Evolutionary conservation across 2,113 vertebrate genomes (phyloP).

Genomic region (Anolis carolinensis): DNA sequence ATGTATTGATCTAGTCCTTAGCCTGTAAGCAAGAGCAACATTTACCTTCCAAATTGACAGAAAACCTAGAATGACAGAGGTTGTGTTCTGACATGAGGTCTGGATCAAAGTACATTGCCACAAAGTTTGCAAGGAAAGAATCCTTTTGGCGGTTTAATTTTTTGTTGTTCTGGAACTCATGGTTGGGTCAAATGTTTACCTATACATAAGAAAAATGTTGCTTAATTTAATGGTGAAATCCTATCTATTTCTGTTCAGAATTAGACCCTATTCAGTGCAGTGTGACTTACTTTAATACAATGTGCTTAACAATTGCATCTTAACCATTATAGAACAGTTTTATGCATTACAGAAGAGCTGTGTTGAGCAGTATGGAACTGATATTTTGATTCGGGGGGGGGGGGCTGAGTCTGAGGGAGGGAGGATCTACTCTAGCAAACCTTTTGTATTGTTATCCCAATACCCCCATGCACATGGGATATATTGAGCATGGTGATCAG

Average conservation of each 20-base stretch:
- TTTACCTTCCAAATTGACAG: conserved; percentile 56
- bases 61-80: conserved; percentile 49
- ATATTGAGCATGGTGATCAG: too few relatives aligned
- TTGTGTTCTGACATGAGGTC: conserved; percentile 66
- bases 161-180: neutral
- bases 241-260: neutral
- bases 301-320: neutral
- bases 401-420: too few relatives aligned
- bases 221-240: neutral
- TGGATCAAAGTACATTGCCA: conserved; percentile 61
- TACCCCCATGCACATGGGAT: too few relatives aligned
- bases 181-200: neutral
- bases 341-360: neutral
- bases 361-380: neutral
- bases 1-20: conserved; percentile 74
- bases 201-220: neutral
- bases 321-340: neutral
- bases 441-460: too few relatives aligned
- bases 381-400: too few relatives aligned
- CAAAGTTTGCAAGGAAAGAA: conserved; percentile 59
- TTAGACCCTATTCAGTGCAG: neutral
- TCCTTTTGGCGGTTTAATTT: neutral
- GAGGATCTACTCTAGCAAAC: too few relatives aligned
- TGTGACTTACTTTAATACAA: neutral
- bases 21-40: conserved; percentile 53